phyloP scores from a whole-genome alignment of 2,888 invertebrate species.

The Drosophila robusta region DNA sequence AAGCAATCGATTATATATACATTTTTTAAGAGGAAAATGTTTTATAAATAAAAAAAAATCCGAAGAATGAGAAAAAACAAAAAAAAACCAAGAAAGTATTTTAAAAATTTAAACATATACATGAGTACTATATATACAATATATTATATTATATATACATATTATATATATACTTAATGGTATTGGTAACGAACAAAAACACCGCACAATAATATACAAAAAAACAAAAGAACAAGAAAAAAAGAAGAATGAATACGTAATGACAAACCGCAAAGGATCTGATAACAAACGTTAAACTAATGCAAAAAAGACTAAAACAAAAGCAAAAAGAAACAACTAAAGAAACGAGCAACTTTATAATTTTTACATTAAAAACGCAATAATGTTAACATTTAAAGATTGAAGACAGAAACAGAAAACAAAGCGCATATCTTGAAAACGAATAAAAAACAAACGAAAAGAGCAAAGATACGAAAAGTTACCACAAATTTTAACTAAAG shows the following conservation, averaged over 20 bases:
- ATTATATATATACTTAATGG: slow-evolving; percentile 70
- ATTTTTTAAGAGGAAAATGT: slow-evolving; percentile 71
- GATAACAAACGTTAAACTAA: slow-evolving; percentile 60
- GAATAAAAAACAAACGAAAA: slow-evolving; percentile 35
- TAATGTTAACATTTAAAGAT: slow-evolving; percentile 80
- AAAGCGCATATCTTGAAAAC: slow-evolving; percentile 81
- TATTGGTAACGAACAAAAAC: slow-evolving; percentile 80
- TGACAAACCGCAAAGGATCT: slow-evolving; percentile 47
- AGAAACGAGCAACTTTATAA: slow-evolving; percentile 65
- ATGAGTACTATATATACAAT: slow-evolving; percentile 74
- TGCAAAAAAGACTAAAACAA: slow-evolving; percentile 66
- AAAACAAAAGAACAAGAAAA: slow-evolving; percentile 23
- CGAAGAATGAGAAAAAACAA: slow-evolving; percentile 29
- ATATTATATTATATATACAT: slow-evolving; percentile 69
- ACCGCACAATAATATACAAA: slow-evolving; percentile 83
- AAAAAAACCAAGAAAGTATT: slow-evolving; percentile 72
- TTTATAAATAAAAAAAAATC: slow-evolving; percentile 60
- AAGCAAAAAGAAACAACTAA: slow-evolving; percentile 36
- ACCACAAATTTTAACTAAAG: slow-evolving; percentile 69
- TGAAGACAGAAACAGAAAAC: slow-evolving; percentile 55
- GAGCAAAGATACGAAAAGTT: slow-evolving; percentile 51
- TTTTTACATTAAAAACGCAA: slow-evolving; percentile 74
- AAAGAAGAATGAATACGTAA: slow-evolving; percentile 57
- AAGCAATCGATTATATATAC: slow-evolving; percentile 79
- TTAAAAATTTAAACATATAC: slow-evolving; percentile 78